Percentiles rank a stretch among this genome's conserved stretches.
These are phyloP conservation scores for Eilema depressum DNA, from an alignment of 2,888 invertebrate species.

Conservation along the genomic window DNA sequence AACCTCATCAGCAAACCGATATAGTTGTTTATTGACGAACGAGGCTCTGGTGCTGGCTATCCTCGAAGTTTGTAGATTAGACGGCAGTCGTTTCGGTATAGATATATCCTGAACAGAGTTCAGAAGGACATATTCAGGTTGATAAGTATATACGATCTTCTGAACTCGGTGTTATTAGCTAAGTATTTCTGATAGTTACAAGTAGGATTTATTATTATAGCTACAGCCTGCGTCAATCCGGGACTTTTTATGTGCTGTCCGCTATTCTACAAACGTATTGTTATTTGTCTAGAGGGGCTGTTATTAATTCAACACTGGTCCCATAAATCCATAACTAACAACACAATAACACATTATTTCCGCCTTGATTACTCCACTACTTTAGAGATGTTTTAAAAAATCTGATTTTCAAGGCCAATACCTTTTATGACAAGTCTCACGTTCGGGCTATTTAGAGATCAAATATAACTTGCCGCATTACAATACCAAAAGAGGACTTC, in stretches of 20 bases:
- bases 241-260: too few species aligned
- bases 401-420: background rate
- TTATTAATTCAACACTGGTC: background rate
- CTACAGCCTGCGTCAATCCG: background rate
- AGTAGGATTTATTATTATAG: too few species aligned
- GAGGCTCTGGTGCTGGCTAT: background rate
- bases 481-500: background rate
- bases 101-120: too few species aligned
- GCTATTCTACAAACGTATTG: too few species aligned
- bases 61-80: background rate
- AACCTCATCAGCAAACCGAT: background rate
- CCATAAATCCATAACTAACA: background rate
- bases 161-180: background rate
- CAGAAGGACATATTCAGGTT: too few species aligned
- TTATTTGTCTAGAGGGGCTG: too few species aligned
- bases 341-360: constrained; percentile 14
- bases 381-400: background rate
- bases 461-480: background rate
- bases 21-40: background rate
- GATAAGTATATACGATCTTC: too few species aligned
- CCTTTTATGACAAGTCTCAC: background rate
- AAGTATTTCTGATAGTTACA: background rate
- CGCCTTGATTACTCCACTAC: background rate
- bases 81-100: background rate
- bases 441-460: background rate